Evolutionary conservation across 1,140 invertebrate species (phyloP), one percentile per base, ranked within the genome.

Genomic region (Leucophenga varia): DNA sequence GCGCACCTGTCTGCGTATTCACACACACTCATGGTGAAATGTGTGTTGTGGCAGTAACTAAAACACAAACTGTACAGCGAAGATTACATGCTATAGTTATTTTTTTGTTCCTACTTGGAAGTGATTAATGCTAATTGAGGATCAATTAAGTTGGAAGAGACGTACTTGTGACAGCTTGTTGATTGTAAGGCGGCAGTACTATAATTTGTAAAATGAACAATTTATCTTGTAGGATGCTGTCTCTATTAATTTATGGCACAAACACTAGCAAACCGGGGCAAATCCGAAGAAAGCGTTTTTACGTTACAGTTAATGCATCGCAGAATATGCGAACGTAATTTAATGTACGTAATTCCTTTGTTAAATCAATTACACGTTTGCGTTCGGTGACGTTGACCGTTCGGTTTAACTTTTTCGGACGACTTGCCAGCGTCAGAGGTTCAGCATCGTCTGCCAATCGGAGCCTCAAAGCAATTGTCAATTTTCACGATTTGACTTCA

Each of bases 351-450:
- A 46, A 52, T 48, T 54, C 46, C 52, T 46, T 56, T 47, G 49
- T 50, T 55, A 35, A 52, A 45, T 43, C 57, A 64, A 59, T 64
- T 58, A 61, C 61, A 50, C 43, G 49, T 64, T 64, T 50, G 54
- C 43, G 49, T 64, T 64, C 54, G 54, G 48, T 64, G 60, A 64
- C 61, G 60, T 55, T 49, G 53, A 22, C 43, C 45, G 52, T n/a
- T n/a, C n/a, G n/a, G n/a, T n/a, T n/a, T n/a, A n/a, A n/a, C n/a
- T n/a, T n/a, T n/a, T n/a, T n/a, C n/a, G n/a, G n/a, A n/a, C n/a
- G n/a, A n/a, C n/a, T n/a, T n/a, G n/a, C n/a, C n/a, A n/a, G n/a
- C n/a, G n/a, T n/a, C n/a, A n/a, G n/a, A n/a, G n/a, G n/a, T n/a
- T n/a, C 36, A 30, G 10, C 47, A 55, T 52, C 30, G 49, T 49